Conservation (phyloP, 1,140 invertebrate genomes). For the Ips typographus region DNA sequence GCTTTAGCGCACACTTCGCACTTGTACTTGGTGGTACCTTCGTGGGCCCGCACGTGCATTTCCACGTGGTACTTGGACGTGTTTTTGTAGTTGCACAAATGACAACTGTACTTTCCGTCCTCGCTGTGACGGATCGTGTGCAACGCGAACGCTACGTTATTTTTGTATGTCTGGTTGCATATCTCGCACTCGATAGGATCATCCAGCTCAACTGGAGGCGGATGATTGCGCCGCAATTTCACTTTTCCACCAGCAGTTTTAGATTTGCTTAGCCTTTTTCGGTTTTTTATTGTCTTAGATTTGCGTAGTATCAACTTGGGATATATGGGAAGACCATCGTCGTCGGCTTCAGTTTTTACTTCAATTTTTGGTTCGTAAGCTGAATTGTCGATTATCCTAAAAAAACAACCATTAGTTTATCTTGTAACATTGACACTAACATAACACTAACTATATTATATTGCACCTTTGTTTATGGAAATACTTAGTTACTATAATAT, state of each 20-base stretch:
- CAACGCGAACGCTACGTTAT: conserved; percentile 44
- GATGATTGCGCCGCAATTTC: conserved; percentile 48
- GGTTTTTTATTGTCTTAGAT: too few relatives aligned
- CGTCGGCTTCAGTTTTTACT: too few relatives aligned
- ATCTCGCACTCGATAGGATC: conserved; percentile 47
- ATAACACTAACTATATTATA: too few relatives aligned
- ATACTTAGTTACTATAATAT: too few relatives aligned
- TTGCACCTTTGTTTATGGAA: too few relatives aligned
- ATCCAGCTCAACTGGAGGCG: conserved; percentile 55
- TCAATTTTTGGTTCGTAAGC: neutral
- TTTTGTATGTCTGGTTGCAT: conserved; percentile 46
- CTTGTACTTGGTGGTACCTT: conserved; percentile 55
- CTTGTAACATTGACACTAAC: too few relatives aligned
- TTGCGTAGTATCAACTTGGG: neutral
- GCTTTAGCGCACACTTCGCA: conserved; percentile 56
- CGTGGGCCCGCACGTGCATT: conserved; percentile 50
- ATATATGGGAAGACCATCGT: too few relatives aligned
- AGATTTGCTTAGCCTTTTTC: neutral
- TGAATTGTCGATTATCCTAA: too few relatives aligned
- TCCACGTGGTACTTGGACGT: conserved; percentile 52
- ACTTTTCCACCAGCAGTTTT: conserved; percentile 1
- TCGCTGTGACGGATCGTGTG: conserved; percentile 48
- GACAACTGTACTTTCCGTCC: conserved; percentile 51
- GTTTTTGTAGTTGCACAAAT: conserved; percentile 53
- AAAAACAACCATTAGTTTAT: too few relatives aligned